phyloP scores from a whole-genome alignment of 1,140 invertebrate species.

The Drosophila ironensis region DNA sequence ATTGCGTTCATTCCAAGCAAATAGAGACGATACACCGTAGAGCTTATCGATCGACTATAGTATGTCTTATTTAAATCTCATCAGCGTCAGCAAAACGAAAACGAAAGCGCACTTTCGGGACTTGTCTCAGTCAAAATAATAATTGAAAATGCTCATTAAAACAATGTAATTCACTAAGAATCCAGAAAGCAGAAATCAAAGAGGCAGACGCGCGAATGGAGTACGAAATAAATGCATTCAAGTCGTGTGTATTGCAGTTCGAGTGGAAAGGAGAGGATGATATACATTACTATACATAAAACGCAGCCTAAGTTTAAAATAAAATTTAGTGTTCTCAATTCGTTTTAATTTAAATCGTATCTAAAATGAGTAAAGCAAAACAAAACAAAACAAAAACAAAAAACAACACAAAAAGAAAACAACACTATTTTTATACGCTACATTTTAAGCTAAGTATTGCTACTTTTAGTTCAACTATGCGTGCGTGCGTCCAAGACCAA shows the following conservation, averaged over 20 bases:
- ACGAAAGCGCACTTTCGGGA: constrained; percentile 16
- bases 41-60: constrained; percentile 5
- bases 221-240: constrained; percentile 41
- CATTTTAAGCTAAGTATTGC: constrained; percentile 73
- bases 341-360: constrained; percentile 61
- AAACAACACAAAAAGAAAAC: constrained; percentile 27
- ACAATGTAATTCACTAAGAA: constrained; percentile 58
- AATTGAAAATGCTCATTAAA: constrained; percentile 69
- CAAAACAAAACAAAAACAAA: constrained; percentile 14
- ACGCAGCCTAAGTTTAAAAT: constrained; percentile 57
- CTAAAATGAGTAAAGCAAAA: constrained; percentile 10
- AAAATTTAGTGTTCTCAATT: constrained; percentile 61
- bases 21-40: constrained; percentile 28
- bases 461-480: constrained; percentile 72
- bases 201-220: constrained; percentile 27
- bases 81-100: constrained; percentile 36
- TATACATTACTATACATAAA: constrained; percentile 41
- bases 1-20: constrained; percentile 75
- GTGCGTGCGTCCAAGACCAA: constrained; percentile 72
- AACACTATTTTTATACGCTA: constrained; percentile 72
- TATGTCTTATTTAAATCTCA: constrained; percentile 39
- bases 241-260: constrained; percentile 36
- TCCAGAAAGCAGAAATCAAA: constrained; percentile 34
- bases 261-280: constrained; percentile 18
- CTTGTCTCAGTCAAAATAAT: constrained; percentile 7